Conservation (phyloP, 2,113 vertebrate species). For the Tricholaema leucomelas region DNA sequence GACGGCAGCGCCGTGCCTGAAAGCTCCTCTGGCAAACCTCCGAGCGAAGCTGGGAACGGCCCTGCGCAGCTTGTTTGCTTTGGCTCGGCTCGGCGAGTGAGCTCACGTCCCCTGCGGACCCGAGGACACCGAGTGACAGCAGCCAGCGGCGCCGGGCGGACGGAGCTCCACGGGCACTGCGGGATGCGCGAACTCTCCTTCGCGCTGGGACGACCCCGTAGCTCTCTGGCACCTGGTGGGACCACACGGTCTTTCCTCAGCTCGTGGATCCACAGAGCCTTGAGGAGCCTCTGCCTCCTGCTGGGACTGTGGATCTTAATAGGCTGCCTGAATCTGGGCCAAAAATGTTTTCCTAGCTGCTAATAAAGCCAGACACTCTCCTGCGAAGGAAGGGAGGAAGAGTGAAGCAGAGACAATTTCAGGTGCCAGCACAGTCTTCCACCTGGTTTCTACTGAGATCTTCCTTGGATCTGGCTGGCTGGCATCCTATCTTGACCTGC, state of each 20-base stretch:
- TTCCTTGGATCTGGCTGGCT: neutral
- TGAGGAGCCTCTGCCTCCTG: neutral
- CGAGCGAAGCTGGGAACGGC: neutral
- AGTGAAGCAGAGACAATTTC: neutral
- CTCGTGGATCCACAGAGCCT: fast-evolving
- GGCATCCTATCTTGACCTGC: fast-evolving
- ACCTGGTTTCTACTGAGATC: neutral
- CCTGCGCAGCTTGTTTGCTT: neutral
- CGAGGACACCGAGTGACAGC: neutral
- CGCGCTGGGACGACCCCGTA: fast-evolving
- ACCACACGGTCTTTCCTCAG: neutral
- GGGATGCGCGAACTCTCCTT: neutral
- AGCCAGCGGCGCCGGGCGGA: neutral
- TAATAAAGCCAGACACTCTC: neutral
- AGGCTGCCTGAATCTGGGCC: neutral
- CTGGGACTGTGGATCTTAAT: neutral
- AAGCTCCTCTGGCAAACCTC: neutral
- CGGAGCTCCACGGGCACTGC: fast-evolving
- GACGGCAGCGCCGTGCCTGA: neutral
- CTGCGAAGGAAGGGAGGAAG: neutral
- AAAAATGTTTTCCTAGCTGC: neutral
- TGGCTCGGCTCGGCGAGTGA: neutral
- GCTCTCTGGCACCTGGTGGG: neutral
- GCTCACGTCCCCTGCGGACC: neutral
- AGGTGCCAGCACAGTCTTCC: neutral